phyloP scores from a whole-genome alignment of 2,113 vertebrate genomes.

The Coptodon rendalli region DNA sequence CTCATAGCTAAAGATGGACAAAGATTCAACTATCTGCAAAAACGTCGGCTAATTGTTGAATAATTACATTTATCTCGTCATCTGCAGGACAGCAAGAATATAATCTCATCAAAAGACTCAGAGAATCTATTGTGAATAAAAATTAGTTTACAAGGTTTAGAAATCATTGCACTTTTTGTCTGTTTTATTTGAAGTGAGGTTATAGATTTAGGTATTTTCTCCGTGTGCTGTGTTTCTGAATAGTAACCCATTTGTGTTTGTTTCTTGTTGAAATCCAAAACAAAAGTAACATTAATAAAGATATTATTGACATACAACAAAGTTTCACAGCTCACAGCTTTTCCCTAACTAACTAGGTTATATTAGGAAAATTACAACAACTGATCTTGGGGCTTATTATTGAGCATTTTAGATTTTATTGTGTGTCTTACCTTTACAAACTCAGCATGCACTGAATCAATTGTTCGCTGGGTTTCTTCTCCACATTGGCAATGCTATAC shows the following conservation, averaged over 20 bases:
- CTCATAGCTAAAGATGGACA: background rate
- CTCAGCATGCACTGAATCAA: constrained; percentile 43
- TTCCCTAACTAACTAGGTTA: background rate
- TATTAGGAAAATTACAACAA: background rate
- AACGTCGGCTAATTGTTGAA: background rate
- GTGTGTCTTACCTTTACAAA: constrained; percentile 58
- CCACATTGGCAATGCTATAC: constrained; percentile 64
- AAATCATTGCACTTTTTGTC: background rate
- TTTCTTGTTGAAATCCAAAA: background rate
- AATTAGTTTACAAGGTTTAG: background rate
- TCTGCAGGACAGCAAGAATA: background rate
- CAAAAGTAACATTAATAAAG: background rate
- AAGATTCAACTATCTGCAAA: background rate
- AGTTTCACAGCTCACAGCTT: background rate
- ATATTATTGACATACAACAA: background rate
- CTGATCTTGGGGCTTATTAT: background rate
- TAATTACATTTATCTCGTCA: background rate
- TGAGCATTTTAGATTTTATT: background rate
- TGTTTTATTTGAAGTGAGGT: background rate
- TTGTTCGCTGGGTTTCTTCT: constrained; percentile 47
- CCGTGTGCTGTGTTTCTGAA: background rate
- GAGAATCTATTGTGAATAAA: background rate
- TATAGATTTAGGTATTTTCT: background rate
- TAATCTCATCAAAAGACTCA: background rate
- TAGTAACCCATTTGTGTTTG: background rate